Percentiles rank a stretch among this genome's conserved stretches.
phyloP scores from a whole-genome alignment of 2,888 invertebrate genomes.

The Caradrina kadenii region DNA sequence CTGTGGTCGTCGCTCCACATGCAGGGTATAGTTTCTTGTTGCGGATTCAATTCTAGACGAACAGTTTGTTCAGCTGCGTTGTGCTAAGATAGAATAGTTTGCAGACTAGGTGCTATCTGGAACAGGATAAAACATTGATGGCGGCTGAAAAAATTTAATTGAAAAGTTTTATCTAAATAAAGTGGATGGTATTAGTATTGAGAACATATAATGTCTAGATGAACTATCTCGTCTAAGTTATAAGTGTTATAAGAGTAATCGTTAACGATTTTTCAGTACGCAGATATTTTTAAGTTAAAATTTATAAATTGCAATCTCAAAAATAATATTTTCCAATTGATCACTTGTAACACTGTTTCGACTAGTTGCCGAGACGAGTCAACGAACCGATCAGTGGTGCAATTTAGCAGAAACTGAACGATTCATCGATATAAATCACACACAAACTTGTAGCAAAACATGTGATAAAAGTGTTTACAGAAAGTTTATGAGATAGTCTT shows the following conservation, averaged over 20 bases:
- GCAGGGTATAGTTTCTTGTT: constrained; percentile 49
- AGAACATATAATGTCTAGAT: not conserved
- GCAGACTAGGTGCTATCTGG: constrained; percentile 36
- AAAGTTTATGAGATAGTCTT: constrained; percentile 26
- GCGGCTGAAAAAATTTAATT: not conserved
- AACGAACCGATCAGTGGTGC: constrained; percentile 40
- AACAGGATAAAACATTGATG: constrained; percentile 32
- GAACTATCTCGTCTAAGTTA: not conserved
- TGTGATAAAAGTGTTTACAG: constrained; percentile 51
- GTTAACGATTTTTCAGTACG: not conserved
- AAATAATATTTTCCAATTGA: constrained; percentile 12
- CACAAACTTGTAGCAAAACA: constrained; percentile 49
- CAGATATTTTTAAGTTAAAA: not conserved
- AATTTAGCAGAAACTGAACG: constrained; percentile 41
- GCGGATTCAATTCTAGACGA: constrained; percentile 60
- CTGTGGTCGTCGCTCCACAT: not conserved
- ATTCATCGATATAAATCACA: constrained; percentile 49
- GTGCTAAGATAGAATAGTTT: constrained; percentile 51
- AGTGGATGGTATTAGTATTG: no score
- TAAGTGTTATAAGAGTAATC: not conserved
- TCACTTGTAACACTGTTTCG: constrained; percentile 9
- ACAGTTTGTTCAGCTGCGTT: constrained; percentile 59
- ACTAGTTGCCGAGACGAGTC: constrained; percentile 27
- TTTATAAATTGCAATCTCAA: not conserved
- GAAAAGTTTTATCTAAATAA: not conserved